A percentile compares a stretch with the other conserved stretches of the same genome.
These are phyloP conservation scores for Ectemnius cavifrons DNA, from an alignment of 2,888 invertebrate species.

Conservation along the genomic window DNA sequence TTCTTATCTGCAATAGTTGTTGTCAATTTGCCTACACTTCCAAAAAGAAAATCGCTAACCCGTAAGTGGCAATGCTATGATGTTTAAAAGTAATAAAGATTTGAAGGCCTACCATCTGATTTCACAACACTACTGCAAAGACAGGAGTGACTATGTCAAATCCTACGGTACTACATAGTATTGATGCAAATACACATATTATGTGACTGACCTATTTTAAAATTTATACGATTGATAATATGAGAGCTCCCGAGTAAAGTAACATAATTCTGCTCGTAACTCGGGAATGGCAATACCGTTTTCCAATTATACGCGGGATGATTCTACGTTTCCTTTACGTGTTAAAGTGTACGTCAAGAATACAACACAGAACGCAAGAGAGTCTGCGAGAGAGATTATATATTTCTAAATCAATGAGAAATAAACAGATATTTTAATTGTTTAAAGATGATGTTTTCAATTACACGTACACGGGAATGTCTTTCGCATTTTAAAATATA, in stretches of 20 bases:
- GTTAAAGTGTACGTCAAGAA: no score
- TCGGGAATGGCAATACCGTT: no score
- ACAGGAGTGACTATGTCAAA: not conserved
- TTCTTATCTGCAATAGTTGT: conserved; percentile 10
- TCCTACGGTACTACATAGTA: conserved; percentile 2
- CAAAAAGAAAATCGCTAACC: conserved; percentile 14
- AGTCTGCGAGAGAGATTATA: conserved; percentile 11
- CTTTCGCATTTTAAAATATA: no score
- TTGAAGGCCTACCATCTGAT: no score
- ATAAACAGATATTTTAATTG: conserved; percentile 54
- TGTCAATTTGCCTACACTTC: conserved; percentile 23
- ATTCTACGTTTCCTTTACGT: no score
- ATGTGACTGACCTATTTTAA: not conserved
- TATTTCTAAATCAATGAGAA: conserved; percentile 11
- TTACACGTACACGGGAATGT: not conserved
- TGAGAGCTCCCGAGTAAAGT: not conserved
- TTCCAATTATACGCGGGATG: no score
- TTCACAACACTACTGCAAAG: no score
- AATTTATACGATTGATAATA: not conserved
- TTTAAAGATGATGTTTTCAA: conserved; percentile 35
- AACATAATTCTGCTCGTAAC: no score
- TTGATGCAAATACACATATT: conserved; percentile 6
- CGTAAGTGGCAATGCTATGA: conserved; percentile 16
- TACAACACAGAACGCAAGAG: conserved; percentile 1
- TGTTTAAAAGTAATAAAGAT: conserved; percentile 28